A percentile compares a stretch with the other conserved stretches of the same genome.
phyloP scores from a whole-genome alignment of 2,888 invertebrate genomes.

The Odontocerum albicorne region DNA sequence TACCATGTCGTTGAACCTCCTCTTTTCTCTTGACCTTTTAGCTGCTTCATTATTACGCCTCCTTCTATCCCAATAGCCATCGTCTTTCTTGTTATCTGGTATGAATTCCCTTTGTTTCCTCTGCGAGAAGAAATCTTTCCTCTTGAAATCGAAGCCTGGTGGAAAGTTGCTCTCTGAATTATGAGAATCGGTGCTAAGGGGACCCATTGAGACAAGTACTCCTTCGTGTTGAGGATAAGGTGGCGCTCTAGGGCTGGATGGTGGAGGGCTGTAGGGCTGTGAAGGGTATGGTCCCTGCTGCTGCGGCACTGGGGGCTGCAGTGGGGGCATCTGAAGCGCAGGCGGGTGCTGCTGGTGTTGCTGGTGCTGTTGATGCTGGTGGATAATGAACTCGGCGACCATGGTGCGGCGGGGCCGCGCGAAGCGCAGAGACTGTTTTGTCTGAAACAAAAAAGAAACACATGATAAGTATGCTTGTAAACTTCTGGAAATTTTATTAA shows the following conservation, averaged over 20 bases:
- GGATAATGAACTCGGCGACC: conserved; percentile 84
- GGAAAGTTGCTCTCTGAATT: conserved; percentile 40
- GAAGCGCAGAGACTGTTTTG: conserved; percentile 54
- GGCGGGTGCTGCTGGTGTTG: conserved; percentile 57
- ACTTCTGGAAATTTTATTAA: too few relatives aligned
- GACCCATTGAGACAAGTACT: conserved; percentile 37
- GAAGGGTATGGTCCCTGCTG: conserved; percentile 55
- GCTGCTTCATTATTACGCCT: conserved; percentile 97
- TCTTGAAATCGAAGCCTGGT: conserved; percentile 60
- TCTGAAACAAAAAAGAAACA: conserved; percentile 51
- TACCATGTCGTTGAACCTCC: conserved; percentile 95
- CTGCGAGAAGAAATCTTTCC: conserved; percentile 85
- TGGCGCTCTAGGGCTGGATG: conserved; percentile 58
- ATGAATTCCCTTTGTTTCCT: conserved; percentile 96
- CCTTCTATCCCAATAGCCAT: conserved; percentile 96
- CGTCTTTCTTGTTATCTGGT: conserved; percentile 95
- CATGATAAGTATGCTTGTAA: not conserved
- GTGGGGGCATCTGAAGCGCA: too few relatives aligned
- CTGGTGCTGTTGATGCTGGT: conserved; percentile 57
- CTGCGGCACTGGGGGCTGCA: conserved; percentile 38
- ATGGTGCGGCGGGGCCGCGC: conserved; percentile 68
- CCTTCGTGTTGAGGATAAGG: conserved; percentile 22
- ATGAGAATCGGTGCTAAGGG: conserved; percentile 40
- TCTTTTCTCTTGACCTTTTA: conserved; percentile 93
- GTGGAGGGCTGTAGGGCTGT: conserved; percentile 58